Percentiles rank a stretch among this genome's conserved stretches.
phyloP scores from a whole-genome alignment of 2,888 invertebrate species.

The Lasioglossum villosulum region DNA sequence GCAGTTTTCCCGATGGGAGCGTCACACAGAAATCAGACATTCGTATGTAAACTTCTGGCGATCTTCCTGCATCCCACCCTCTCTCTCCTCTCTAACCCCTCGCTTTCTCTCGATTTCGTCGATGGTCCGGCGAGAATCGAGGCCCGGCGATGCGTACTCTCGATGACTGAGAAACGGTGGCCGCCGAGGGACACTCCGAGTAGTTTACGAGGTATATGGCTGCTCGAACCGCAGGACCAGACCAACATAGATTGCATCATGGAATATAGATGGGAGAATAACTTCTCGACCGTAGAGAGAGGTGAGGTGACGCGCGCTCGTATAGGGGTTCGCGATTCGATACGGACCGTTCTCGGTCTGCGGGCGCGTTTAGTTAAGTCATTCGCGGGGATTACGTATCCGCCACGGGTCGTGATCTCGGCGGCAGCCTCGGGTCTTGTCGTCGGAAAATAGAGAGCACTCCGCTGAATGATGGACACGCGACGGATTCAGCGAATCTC shows the following conservation, averaged over 20 bases:
- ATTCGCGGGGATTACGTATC: constrained; percentile 79
- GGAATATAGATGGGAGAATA: constrained; percentile 77
- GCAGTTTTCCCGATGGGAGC: constrained; percentile 42
- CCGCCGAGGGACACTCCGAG: constrained; percentile 71
- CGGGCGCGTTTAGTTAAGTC: constrained; percentile 79
- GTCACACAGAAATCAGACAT: constrained; percentile 77
- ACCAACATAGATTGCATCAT: constrained; percentile 68
- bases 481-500: constrained; percentile 35
- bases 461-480: too few relatives aligned
- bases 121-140: constrained; percentile 54
- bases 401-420: constrained; percentile 73
- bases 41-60: constrained; percentile 81
- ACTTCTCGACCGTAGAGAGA: constrained; percentile 55
- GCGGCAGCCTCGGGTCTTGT: constrained; percentile 12
- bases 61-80: constrained; percentile 38
- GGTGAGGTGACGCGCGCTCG: constrained; percentile 43
- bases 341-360: constrained; percentile 76
- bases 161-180: constrained; percentile 57
- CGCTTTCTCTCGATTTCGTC: constrained; percentile 50
- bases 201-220: constrained; percentile 74
- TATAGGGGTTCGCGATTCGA: constrained; percentile 72
- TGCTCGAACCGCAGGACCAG: constrained; percentile 60
- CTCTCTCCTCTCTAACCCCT: constrained; percentile 18
- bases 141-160: constrained; percentile 48
- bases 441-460: constrained; percentile 44